Evolutionary conservation across 1,140 invertebrate species (phyloP).

Genomic region (Euborellia annulipes): DNA sequence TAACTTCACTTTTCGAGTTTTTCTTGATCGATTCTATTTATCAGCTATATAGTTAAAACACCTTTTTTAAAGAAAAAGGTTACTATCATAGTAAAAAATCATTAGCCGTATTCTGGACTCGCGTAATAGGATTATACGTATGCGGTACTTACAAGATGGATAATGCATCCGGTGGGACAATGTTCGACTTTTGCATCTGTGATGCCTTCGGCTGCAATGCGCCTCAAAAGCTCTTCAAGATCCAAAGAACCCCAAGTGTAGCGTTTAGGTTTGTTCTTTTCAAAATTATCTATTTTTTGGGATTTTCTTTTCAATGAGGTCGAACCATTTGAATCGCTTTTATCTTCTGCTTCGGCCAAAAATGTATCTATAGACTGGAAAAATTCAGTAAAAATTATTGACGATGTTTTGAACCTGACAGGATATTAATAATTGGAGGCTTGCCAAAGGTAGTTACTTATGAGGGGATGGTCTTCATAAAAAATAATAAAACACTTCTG

Average conservation of each 20-base stretch:
- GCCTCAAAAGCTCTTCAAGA: conserved; percentile 58
- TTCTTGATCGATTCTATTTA: no score
- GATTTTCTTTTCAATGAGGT: conserved; percentile 29
- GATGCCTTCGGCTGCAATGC: conserved; percentile 64
- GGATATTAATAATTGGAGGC: no score
- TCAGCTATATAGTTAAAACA: no score
- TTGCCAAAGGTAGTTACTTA: no score
- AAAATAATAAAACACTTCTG: no score
- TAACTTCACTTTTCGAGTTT: no score
- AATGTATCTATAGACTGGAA: conserved; percentile 15
- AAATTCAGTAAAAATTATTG: conserved; percentile 2
- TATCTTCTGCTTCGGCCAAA: conserved; percentile 7
- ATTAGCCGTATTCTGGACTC: no score
- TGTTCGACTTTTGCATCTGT: conserved; percentile 60
- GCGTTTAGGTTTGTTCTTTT: conserved; percentile 23
- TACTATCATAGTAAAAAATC: no score
- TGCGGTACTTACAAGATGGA: conserved; percentile 50
- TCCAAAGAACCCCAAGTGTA: conserved; percentile 61
- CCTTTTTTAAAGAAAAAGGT: no score
- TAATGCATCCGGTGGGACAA: conserved; percentile 45
- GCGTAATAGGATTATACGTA: background rate
- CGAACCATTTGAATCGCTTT: conserved; percentile 24
- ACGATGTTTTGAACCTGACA: no score
- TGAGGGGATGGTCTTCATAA: no score
- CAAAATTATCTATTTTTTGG: conserved; percentile 34